Evolutionary conservation across 2,888 invertebrate species (phyloP).

Genomic region (Parnassius orleans): DNA sequence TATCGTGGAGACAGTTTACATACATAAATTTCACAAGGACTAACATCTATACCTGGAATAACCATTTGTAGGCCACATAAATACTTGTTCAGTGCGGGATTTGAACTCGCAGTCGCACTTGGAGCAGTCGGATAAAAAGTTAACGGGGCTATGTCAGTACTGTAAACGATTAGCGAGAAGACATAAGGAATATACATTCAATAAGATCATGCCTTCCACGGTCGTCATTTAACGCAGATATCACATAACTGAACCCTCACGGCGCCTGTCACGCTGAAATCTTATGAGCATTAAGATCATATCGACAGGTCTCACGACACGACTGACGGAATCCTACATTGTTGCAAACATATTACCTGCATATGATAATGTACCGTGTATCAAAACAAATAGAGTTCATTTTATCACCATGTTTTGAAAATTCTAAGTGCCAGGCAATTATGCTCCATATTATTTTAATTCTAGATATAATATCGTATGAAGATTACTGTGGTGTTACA

Average conservation of each 20-base stretch:
- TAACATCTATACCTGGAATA: too few relatives aligned
- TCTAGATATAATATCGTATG: neutral
- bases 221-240: too few relatives aligned
- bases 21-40: too few relatives aligned
- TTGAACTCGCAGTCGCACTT: too few relatives aligned
- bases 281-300: slow-evolving; percentile 9
- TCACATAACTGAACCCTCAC: neutral
- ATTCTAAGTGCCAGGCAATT: neutral
- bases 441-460: neutral
- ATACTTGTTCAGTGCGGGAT: too few relatives aligned
- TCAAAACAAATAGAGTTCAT: neutral
- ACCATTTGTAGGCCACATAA: too few relatives aligned
- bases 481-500: neutral
- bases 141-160: neutral
- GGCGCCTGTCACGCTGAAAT: slow-evolving; percentile 1
- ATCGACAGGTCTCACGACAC: slow-evolving; percentile 16
- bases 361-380: neutral
- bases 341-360: neutral
- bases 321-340: slow-evolving; percentile 4
- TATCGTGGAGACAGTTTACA: too few relatives aligned
- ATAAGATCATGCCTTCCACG: slow-evolving; percentile 4
- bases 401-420: neutral
- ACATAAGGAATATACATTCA: neutral
- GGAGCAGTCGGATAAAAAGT: neutral
- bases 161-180: slow-evolving; percentile 3